Conservation (phyloP, 2,888 invertebrate genomes). For the Anoplius nigerrimus region DNA sequence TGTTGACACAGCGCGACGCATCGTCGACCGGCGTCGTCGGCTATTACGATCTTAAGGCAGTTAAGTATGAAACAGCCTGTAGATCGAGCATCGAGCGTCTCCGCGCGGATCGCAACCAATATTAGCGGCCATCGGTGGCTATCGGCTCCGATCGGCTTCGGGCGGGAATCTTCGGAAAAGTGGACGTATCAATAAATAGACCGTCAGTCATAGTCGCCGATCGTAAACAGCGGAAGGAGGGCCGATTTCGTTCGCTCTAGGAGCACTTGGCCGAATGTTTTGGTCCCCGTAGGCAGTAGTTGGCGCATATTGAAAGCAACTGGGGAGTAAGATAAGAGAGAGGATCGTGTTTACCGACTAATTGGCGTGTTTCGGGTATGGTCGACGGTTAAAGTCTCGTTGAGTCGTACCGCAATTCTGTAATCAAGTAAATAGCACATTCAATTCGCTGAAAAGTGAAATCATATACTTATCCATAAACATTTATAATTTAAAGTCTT, state of each 20-base stretch:
- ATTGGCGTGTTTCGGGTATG: too few species aligned
- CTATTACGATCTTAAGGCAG: conserved; percentile 45
- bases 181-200: conserved; percentile 48
- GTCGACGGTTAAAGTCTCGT: too few species aligned
- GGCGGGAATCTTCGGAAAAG: conserved; percentile 47
- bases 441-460: too few species aligned
- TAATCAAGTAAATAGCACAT: too few species aligned
- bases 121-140: background rate
- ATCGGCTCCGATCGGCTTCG: conserved; percentile 2
- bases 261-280: too few species aligned
- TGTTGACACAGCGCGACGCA: conserved; percentile 63
- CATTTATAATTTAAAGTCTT: too few species aligned
- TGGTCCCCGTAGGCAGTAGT: too few species aligned
- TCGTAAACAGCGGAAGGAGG: conserved; percentile 1
- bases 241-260: background rate
- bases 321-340: too few species aligned
- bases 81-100: background rate
- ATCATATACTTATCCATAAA: too few species aligned
- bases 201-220: conserved; percentile 38
- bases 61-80: conserved; percentile 17
- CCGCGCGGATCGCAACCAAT: background rate
- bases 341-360: too few species aligned
- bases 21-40: conserved; percentile 36
- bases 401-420: too few species aligned
- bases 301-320: too few species aligned